Evolutionary conservation across 1,140 invertebrate genomes (phyloP), one percentile per base, ranked within the genome.

Genomic region (Diachasmimorpha longicaudata): DNA sequence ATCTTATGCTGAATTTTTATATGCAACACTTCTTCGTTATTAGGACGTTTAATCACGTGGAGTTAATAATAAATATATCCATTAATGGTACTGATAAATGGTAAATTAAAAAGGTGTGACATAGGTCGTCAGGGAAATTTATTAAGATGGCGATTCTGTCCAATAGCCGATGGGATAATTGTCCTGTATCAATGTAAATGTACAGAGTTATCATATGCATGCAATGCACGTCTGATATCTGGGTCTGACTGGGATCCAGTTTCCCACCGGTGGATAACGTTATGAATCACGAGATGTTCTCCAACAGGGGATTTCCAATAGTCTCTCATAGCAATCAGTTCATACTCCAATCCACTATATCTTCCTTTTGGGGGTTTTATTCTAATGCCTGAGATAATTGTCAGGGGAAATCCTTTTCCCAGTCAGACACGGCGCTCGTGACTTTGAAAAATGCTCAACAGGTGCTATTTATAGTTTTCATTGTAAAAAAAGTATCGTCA

Each of bases 391-490:
- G 9, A 23, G 3, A 63, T 63, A 63, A 63, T 25, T 63, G 31
- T 4, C 19, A 9, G 58, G 58, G 58, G 58, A 63, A 63, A 63
- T 63, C 58, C 58, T 63, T 63, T 13, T 63, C 58, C 31, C 58
- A 2, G 23, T 31, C 58, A 63, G 23, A 31, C 23, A 25, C 19
- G 23, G 25, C 58, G 19, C 31, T 19, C 14, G 25, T 63, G 58
- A 63, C 58, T 19, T 63, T 63, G 58, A 63, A 63, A 63, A 63
- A 25, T 63, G 21, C 23, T 63, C 58, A 52, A 52, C 48, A 63
- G 58, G 58, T 63, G 23, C 58, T 63, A 63, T 63, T 63, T 63
- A 63, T 63, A 63, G 58, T 21, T 25, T 63, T 63, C 23, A 63
- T 63, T 63, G 58, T 63, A 31, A 63, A 63, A 58, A 63, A 63